phyloP scores from a whole-genome alignment of 2,888 invertebrate genomes.

The Drosophila melanosoma region DNA sequence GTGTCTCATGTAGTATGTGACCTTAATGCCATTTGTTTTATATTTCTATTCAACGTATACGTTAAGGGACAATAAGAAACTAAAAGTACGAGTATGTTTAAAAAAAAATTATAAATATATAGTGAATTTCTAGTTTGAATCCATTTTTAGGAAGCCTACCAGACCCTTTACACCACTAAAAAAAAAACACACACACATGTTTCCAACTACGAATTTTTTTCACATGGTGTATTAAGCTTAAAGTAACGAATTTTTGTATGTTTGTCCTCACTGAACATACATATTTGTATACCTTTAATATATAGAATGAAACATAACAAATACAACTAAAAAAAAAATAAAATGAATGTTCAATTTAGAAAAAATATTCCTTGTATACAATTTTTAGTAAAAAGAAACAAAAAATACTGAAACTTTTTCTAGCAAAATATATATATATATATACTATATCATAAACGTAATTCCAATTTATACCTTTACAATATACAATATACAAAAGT shows the following conservation, averaged over 20 bases:
- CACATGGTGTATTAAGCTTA: conserved; percentile 70
- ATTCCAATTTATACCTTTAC: conserved; percentile 66
- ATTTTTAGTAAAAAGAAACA: conserved; percentile 51
- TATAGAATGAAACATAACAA: conserved; percentile 7
- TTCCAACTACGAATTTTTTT: conserved; percentile 73
- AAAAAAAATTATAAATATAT: conserved; percentile 15
- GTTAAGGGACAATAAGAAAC: conserved; percentile 80
- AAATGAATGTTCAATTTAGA: conserved; percentile 60
- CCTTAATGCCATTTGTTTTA: conserved; percentile 17
- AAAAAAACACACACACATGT: conserved; percentile 28
- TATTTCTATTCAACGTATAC: conserved; percentile 59
- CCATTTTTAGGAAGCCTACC: conserved; percentile 13
- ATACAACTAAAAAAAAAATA: conserved; percentile 12
- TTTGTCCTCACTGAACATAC: conserved; percentile 50
- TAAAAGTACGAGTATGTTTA: conserved; percentile 40
- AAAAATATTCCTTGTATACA: conserved; percentile 73
- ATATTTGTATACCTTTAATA: conserved; percentile 19
- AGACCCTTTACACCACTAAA: conserved; percentile 9
- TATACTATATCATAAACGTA: conserved; percentile 40
- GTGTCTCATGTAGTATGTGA: conserved; percentile 11
- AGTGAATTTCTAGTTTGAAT: conserved; percentile 30
- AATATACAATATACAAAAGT: conserved; percentile 57
- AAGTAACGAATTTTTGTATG: conserved; percentile 43
- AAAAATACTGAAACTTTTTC: conserved; percentile 50
- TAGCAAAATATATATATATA: conserved; percentile 74